A percentile compares a stretch with the other conserved stretches of the same genome.
phyloP scores from a whole-genome alignment of 2,797 vertebrate genomes.

The Silurus aristotelis region DNA sequence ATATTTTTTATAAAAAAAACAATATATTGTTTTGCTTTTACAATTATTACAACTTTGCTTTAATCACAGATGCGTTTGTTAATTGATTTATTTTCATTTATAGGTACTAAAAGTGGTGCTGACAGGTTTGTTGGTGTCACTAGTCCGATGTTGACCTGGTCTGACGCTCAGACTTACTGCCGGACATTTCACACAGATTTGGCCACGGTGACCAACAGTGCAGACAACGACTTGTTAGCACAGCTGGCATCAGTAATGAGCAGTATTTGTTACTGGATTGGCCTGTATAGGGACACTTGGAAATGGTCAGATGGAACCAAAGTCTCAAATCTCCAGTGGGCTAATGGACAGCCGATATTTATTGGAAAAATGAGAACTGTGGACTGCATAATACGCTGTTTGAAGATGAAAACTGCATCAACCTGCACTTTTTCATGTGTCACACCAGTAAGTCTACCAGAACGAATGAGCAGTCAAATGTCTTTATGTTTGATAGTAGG shows the following conservation, averaged over 20 bases:
- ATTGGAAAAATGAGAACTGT: neutral
- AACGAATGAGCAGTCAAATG: neutral
- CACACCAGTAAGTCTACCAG: slow-evolving; percentile 13
- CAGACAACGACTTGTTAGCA: neutral
- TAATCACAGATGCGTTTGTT: neutral
- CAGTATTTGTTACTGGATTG: neutral
- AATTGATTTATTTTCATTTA: neutral
- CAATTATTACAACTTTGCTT: too few species aligned
- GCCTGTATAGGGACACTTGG: slow-evolving; percentile 11
- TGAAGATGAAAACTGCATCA: neutral
- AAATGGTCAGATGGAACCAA: slow-evolving; percentile 10
- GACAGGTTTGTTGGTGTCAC: neutral
- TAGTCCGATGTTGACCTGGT: neutral
- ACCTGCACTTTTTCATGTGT: neutral
- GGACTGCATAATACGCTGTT: neutral
- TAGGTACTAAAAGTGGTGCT: neutral
- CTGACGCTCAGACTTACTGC: neutral
- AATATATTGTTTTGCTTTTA: too few species aligned
- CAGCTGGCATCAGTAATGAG: neutral
- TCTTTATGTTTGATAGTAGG: too few species aligned
- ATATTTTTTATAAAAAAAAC: too few species aligned
- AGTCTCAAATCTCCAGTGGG: slow-evolving; percentile 2
- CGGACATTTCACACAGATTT: slow-evolving; percentile 13
- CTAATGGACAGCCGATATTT: slow-evolving; percentile 4
- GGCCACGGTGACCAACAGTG: neutral